Percentiles rank a stretch among this genome's conserved stretches.
Evolutionary conservation across 1,140 invertebrate species (phyloP).

Genomic region (Orchestia grillus): DNA sequence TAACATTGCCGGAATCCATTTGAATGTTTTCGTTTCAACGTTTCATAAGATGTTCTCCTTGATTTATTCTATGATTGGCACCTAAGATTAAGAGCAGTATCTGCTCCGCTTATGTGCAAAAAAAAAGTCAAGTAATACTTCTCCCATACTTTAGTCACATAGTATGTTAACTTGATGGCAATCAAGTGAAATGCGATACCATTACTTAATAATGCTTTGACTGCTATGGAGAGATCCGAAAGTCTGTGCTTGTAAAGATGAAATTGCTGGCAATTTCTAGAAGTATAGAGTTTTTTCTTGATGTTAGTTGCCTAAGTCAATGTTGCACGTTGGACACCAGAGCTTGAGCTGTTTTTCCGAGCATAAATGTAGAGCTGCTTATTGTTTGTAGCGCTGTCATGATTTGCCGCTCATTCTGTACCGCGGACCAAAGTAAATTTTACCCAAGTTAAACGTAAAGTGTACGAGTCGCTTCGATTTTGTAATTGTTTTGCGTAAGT

Average conservation of each 20-base stretch:
- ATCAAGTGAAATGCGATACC: not conserved
- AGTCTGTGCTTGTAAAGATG: not conserved
- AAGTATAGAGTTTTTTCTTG: conserved; percentile 1
- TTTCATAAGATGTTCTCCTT: not conserved
- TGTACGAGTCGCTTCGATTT: not conserved
- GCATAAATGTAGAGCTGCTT: not conserved
- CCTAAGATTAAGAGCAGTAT: not conserved
- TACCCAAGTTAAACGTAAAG: not conserved
- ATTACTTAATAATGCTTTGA: not conserved
- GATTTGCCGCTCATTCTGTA: not conserved
- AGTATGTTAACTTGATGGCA: not conserved
- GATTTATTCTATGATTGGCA: not conserved
- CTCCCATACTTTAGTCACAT: not conserved
- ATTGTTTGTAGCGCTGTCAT: not conserved
- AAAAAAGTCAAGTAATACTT: not conserved
- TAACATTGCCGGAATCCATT: not conserved
- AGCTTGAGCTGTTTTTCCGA: not conserved
- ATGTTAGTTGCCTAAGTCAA: not conserved
- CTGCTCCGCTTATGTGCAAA: not conserved
- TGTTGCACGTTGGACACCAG: not conserved
- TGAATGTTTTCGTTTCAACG: not conserved
- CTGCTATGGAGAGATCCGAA: not conserved
- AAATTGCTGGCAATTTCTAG: conserved; percentile 56
- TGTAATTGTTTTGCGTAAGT: not conserved
- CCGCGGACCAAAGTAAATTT: not conserved